phyloP scores from a whole-genome alignment of 37 sponge, comb jelly and placozoan species.

The Cliona cf. orientalis region DNA sequence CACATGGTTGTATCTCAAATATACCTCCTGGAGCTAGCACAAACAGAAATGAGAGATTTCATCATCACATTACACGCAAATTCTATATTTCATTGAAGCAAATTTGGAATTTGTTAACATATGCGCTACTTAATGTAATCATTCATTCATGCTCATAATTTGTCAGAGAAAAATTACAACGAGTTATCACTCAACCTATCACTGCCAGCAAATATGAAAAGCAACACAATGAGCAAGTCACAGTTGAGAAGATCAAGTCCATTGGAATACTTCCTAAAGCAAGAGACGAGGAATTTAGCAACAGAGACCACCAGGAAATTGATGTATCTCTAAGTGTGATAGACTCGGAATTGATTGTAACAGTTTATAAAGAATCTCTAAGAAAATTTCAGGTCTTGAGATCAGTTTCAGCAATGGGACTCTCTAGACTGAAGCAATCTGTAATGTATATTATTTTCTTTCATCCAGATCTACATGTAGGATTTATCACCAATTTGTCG shows the following conservation, averaged over 20 bases:
- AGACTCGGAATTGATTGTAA: neutral
- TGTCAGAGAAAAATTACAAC: neutral
- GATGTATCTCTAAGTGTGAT: neutral
- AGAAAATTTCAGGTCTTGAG: neutral
- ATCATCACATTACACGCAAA: no score
- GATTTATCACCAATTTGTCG: no score
- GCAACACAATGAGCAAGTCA: neutral
- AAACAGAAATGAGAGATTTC: no score
- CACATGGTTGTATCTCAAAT: no score
- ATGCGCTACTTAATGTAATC: no score
- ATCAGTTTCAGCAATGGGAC: neutral
- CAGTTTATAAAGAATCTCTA: neutral
- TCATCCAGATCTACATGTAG: no score
- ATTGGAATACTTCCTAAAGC: neutral
- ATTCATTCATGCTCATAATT: slow-evolving; percentile 13
- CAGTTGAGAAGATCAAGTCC: neutral
- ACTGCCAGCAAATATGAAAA: neutral
- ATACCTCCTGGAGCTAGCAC: no score
- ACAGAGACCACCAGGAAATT: no score
- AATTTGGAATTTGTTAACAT: no score
- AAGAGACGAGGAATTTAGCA: neutral
- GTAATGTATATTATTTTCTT: no score
- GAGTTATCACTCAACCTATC: slow-evolving; percentile 5
- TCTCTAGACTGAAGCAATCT: neutral
- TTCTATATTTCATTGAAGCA: no score